These are phyloP conservation scores for Pyrgus malvae DNA, from an alignment of 2,888 invertebrate species.

Conservation along the genomic window DNA sequence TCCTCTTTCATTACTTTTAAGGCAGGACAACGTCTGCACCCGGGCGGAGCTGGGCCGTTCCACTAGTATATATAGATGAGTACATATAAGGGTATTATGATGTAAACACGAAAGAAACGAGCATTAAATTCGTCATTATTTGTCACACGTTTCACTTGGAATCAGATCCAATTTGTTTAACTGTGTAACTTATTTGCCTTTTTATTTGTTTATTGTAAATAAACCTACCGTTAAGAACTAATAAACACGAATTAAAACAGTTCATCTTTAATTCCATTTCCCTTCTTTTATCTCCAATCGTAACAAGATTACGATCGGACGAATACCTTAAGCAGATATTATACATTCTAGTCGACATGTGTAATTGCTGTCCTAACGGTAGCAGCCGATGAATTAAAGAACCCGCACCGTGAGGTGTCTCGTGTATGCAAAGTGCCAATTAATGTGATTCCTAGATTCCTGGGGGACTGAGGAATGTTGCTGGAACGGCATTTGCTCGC, in stretches of 20 bases:
- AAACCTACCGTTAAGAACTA: too few relatives aligned
- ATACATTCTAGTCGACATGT: slow-evolving; percentile 14
- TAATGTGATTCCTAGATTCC: slow-evolving; percentile 19
- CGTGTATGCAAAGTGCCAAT: slow-evolving; percentile 23
- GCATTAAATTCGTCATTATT: too few relatives aligned
- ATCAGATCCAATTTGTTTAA: too few relatives aligned
- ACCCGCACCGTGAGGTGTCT: slow-evolving; percentile 13
- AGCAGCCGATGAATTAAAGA: slow-evolving; percentile 25
- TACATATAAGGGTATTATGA: too few relatives aligned
- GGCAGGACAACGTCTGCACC: too few relatives aligned
- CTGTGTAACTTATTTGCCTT: too few relatives aligned
- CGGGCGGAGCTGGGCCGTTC: too few relatives aligned
- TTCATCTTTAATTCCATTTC: background rate
- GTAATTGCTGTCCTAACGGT: slow-evolving; percentile 24
- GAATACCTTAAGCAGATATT: slow-evolving; percentile 6
- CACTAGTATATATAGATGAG: too few relatives aligned
- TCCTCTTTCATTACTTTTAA: too few relatives aligned
- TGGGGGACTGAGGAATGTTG: background rate
- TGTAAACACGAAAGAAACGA: too few relatives aligned
- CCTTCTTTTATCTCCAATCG: background rate
- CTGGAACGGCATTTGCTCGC: slow-evolving; percentile 3
- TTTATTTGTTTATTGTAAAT: too few relatives aligned
- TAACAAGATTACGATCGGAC: background rate
- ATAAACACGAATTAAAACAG: background rate
- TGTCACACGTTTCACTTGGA: too few relatives aligned